Base-by-base conservation (phyloP, 2,797 vertebrate species). In the Rhyacichthys aspro region DNA sequence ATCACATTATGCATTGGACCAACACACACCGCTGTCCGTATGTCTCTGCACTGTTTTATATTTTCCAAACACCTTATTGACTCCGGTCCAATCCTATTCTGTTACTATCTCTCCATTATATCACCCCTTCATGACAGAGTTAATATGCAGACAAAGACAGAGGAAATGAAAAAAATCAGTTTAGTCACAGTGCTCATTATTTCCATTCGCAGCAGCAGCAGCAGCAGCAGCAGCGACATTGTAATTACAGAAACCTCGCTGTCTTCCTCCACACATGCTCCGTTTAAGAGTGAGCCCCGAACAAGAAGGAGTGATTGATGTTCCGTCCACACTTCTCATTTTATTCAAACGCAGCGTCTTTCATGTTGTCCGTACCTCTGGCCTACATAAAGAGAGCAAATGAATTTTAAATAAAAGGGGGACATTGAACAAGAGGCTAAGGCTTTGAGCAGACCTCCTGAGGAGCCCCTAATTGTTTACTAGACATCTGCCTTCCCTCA, bases 61-160 rank as follows among this genome's bases (percentile, higher is more conserved):
- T 54, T 70, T 69, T 65, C 28, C n/a, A 66, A 73, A 70, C 34
- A 65, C 17, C 12, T 71, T 42, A 59, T 70, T 74, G 43, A 44
- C 38, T 57, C n/a, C 11, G 11, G 42, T n/a, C 15, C 23, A 2
- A 28, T 28, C 23, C 7, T 28, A 28, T 6, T 28, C 23, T 48
- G 45, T 74, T 52, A 72, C 78, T 48, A 39, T 53, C 59, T 70
- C 14, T 43, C 50, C 42, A 52, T 81, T 66, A 64, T 61, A 9
- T 58, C 11, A 0, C 56, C 38, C 12, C 43, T 74, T 71, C 37
- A 66, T 45, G 63, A 69, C 5, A 1, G 46, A 63, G 53, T 55
- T 74, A 74, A 79, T 77, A 73, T 77, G 63, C 45, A 72, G 54
- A 64, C 60, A 74, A 81, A 82, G 71, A 77, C 46, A 57, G 56